Conservation (phyloP, 2,113 vertebrate genomes). For the Lepus americanus region DNA sequence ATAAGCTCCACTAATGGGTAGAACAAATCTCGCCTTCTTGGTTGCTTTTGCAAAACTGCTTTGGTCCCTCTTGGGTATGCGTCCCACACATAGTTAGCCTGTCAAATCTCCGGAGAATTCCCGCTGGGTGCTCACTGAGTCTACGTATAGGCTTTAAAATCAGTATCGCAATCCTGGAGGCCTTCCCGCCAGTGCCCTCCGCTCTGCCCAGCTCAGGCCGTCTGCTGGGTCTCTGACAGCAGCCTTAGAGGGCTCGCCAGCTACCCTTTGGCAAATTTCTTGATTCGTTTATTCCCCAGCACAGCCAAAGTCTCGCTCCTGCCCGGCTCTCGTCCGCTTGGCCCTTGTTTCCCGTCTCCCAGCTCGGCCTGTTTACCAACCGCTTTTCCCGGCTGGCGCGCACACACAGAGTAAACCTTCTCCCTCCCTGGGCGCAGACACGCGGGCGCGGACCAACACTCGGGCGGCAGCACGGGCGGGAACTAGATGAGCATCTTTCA, state of each 20-base stretch:
- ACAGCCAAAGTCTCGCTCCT: background rate
- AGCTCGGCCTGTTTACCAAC: conserved; percentile 52
- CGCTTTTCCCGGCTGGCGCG: background rate
- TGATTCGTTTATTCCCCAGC: background rate
- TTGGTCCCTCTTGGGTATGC: conserved; percentile 23
- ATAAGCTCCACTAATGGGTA: background rate
- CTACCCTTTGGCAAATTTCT: background rate
- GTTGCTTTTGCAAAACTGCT: conserved; percentile 57
- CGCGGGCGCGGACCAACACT: background rate
- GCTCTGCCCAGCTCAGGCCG: background rate
- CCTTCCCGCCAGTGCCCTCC: background rate
- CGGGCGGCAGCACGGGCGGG: conserved; percentile 45
- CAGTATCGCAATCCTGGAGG: background rate
- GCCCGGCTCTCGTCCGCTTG: background rate
- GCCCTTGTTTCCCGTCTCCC: background rate
- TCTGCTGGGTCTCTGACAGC: background rate
- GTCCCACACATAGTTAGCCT: conserved; percentile 11
- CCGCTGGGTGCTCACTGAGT: background rate
- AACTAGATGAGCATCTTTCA: conserved; percentile 64
- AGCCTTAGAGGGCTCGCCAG: background rate
- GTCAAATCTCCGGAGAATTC: background rate
- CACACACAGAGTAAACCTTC: conserved; percentile 4
- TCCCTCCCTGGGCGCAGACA: conserved; percentile 43
- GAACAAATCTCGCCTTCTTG: conserved; percentile 10
- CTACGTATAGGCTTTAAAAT: background rate